Percentiles rank a stretch among this genome's conserved stretches.
phyloP scores from a whole-genome alignment of 2,113 vertebrate species.

The Bos javanicus region DNA sequence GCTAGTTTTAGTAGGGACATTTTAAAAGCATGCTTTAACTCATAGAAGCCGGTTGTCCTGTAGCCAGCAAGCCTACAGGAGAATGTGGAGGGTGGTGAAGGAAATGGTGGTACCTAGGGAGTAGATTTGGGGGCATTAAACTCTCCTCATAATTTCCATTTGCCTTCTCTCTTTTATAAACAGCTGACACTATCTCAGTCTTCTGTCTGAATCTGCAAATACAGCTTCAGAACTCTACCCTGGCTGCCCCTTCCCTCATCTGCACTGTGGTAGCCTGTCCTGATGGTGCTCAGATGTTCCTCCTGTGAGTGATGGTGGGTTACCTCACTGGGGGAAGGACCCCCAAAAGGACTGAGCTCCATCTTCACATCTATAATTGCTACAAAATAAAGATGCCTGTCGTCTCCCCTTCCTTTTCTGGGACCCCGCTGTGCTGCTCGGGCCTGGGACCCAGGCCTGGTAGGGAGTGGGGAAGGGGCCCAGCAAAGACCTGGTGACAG shows the following conservation, averaged over 20 bases:
- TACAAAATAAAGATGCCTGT: not conserved
- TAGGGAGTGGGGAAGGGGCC: not conserved
- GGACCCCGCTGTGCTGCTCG: not conserved
- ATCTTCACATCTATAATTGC: not conserved
- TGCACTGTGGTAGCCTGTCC: not conserved
- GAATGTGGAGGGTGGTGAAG: not conserved
- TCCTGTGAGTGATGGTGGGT: not conserved
- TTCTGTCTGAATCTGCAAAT: not conserved
- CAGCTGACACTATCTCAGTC: not conserved
- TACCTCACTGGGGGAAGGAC: not conserved
- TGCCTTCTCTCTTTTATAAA: not conserved
- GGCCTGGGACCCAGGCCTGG: not conserved
- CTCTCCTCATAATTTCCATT: not conserved
- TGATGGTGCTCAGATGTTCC: not conserved
- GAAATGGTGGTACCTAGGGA: not conserved
- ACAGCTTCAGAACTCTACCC: not conserved
- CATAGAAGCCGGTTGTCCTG: not conserved
- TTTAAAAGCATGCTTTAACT: not conserved
- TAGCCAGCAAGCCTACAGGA: not conserved
- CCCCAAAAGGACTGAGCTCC: not conserved
- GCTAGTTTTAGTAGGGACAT: not conserved
- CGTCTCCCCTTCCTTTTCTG: not conserved
- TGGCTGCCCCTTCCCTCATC: not conserved
- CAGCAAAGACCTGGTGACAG: conserved; percentile 63
- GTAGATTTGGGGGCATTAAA: not conserved